phyloP scores from a whole-genome alignment of 2,888 invertebrate genomes.

The Epinotia brunnichana region DNA sequence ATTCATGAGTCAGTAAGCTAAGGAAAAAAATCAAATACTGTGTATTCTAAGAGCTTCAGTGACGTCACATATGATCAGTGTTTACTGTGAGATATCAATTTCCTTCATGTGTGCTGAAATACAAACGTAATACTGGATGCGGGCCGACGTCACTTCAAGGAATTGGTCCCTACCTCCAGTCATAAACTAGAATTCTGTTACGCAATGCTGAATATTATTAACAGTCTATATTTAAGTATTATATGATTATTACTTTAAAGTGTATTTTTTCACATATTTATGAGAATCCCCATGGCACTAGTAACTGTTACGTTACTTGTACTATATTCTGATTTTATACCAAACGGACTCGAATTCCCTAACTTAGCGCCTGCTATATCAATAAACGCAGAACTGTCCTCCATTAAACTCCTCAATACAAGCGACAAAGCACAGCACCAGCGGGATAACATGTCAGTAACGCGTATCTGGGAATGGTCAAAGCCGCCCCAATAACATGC shows the following conservation, averaged over 20 bases:
- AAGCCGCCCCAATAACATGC: conserved; percentile 37
- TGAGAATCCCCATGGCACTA: neutral
- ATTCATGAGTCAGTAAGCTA: neutral
- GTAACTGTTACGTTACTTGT: neutral
- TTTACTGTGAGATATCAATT: no score
- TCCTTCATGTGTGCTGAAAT: no score
- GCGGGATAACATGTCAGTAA: conserved; percentile 26
- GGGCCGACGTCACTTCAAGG: no score
- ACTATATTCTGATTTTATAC: no score
- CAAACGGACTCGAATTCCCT: neutral
- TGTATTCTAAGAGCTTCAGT: no score
- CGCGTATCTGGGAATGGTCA: conserved; percentile 31
- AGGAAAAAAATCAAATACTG: no score
- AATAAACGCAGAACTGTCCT: conserved; percentile 10
- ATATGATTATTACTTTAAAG: neutral
- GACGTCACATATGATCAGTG: no score
- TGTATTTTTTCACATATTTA: neutral
- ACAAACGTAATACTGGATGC: no score
- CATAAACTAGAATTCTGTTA: neutral
- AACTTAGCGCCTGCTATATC: conserved; percentile 3
- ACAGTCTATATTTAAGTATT: neutral
- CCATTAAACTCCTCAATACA: conserved; percentile 8
- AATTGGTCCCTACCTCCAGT: no score
- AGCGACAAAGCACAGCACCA: neutral
- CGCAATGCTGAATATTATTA: neutral